Conservation (phyloP, 2,888 invertebrate genomes). For the Pteria penguin region DNA sequence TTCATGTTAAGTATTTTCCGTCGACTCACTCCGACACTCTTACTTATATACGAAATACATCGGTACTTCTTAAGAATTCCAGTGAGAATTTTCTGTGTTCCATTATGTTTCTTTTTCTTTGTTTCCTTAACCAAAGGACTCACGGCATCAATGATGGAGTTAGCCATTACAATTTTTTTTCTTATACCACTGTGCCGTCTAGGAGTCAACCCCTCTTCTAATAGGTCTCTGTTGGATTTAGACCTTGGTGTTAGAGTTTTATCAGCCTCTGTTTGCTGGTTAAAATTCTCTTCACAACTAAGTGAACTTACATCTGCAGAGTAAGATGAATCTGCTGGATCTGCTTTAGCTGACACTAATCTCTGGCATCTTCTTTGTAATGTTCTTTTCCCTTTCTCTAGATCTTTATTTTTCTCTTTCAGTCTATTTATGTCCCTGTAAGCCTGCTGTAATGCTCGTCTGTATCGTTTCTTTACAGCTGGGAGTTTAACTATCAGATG, state of each 20-base stretch:
- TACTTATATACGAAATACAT: background rate
- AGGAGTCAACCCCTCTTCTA: background rate
- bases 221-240: background rate
- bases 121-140: background rate
- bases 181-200: background rate
- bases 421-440: constrained; percentile 12
- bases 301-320: background rate
- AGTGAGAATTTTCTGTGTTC: too few species aligned
- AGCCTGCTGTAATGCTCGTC: constrained; percentile 12
- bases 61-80: constrained; percentile 1
- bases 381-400: constrained; percentile 7
- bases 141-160: background rate
- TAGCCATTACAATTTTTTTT: background rate
- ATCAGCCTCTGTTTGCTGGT: background rate
- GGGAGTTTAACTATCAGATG: background rate
- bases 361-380: constrained; percentile 21
- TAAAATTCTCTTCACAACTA: too few species aligned
- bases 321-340: background rate
- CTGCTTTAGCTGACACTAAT: background rate
- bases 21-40: background rate
- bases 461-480: constrained; percentile 5
- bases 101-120: background rate
- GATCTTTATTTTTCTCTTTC: background rate
- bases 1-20: background rate
- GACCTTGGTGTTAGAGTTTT: background rate